These are phyloP conservation scores for Cataglyphis albicans DNA, from an alignment of 2,888 invertebrate species.

Conservation along the genomic window DNA sequence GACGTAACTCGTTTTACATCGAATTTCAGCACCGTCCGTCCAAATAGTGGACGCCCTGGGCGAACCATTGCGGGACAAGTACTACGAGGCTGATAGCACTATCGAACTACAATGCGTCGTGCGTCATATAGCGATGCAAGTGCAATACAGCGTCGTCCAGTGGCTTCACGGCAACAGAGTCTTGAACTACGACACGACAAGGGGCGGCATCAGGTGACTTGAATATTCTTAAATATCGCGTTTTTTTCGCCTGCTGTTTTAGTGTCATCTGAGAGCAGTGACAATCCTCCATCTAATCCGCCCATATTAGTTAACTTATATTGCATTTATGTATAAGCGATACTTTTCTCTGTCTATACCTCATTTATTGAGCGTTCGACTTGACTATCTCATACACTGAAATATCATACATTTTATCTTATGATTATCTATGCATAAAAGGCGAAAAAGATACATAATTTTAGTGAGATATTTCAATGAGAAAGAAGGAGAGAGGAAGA, in stretches of 20 bases:
- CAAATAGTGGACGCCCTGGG: constrained; percentile 90
- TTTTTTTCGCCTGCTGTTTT: neutral
- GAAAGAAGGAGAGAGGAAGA: neutral
- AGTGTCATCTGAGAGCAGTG: neutral
- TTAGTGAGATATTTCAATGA: neutral
- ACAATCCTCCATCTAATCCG: neutral
- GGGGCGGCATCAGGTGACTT: constrained; percentile 89
- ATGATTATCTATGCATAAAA: neutral
- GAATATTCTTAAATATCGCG: constrained; percentile 41
- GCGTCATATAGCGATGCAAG: constrained; percentile 87
- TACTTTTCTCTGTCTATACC: neutral
- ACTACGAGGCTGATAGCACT: constrained; percentile 90
- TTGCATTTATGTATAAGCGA: neutral
- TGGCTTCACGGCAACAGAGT: constrained; percentile 90
- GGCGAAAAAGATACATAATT: neutral
- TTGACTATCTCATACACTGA: neutral
- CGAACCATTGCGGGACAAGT: constrained; percentile 89
- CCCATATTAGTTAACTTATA: neutral
- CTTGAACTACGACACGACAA: constrained; percentile 89
- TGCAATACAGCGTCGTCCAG: constrained; percentile 87
- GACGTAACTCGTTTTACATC: constrained; percentile 16
- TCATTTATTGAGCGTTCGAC: neutral
- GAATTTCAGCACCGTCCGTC: constrained; percentile 89
- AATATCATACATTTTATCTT: neutral
- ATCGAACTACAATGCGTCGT: constrained; percentile 89